Evolutionary conservation across 2,888 invertebrate genomes (phyloP).

Genomic region (Caenorhabditis sp.): DNA sequence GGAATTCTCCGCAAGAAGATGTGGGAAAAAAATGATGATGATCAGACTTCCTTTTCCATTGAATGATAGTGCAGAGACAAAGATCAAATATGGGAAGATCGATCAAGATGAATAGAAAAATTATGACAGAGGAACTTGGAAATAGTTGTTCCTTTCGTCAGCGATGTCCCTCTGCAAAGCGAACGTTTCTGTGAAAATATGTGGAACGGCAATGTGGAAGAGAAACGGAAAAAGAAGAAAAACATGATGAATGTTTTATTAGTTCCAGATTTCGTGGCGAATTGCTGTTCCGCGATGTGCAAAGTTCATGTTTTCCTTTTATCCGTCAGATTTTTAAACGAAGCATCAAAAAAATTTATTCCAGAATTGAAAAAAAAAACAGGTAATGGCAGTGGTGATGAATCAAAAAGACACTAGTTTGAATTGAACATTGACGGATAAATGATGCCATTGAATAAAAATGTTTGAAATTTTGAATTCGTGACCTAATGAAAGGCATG

Average conservation of each 20-base stretch:
- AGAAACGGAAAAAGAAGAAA: slow-evolving; percentile 9
- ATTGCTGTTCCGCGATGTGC: neutral
- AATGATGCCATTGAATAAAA: no score
- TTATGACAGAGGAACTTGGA: no score
- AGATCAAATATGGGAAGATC: slow-evolving; percentile 53
- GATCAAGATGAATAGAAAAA: slow-evolving; percentile 7
- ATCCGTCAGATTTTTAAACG: neutral
- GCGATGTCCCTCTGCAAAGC: slow-evolving; percentile 1
- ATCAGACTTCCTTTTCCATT: neutral
- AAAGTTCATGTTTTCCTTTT: slow-evolving; percentile 25
- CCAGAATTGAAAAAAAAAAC: no score
- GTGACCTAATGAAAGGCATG: slow-evolving; percentile 35
- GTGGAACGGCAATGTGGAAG: neutral
- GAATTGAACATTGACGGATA: neutral
- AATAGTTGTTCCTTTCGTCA: neutral
- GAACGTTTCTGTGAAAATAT: slow-evolving; percentile 9
- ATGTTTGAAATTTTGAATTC: slow-evolving; percentile 9
- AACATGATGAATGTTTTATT: slow-evolving; percentile 50
- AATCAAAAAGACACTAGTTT: neutral
- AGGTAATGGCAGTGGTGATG: slow-evolving; percentile 34
- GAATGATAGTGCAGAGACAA: slow-evolving; percentile 17
- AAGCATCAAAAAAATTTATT: slow-evolving; percentile 23
- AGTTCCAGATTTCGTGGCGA: slow-evolving; percentile 39
- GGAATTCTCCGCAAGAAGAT: neutral
- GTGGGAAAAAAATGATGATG: slow-evolving; percentile 5